Percentiles rank a stretch among this genome's conserved stretches.
These are phyloP conservation scores for Aphelenchoides besseyi DNA, from an alignment of 1,140 invertebrate species.

Conservation along the genomic window DNA sequence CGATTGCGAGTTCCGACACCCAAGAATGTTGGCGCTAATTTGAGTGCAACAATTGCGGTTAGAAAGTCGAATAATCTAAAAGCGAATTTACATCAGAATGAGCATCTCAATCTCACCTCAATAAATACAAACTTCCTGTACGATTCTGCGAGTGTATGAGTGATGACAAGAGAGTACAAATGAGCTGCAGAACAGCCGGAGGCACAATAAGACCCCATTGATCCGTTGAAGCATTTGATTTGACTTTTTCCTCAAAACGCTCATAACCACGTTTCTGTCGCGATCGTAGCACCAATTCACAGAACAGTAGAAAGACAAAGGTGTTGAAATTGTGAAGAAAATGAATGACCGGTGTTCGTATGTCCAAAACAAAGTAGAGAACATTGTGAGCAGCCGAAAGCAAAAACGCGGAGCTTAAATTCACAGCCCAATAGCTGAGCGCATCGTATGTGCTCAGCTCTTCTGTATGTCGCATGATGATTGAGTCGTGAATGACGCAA, in stretches of 20 bases:
- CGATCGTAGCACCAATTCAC: neutral
- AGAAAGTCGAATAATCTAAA: constrained; percentile 46
- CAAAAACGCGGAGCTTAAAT: constrained; percentile 41
- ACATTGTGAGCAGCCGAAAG: constrained; percentile 51
- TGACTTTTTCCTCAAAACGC: neutral
- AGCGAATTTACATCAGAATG: neutral
- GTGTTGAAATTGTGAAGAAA: constrained; percentile 45
- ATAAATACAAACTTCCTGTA: constrained; percentile 43
- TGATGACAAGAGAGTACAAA: constrained; percentile 31
- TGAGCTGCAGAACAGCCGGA: constrained; percentile 22
- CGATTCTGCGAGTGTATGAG: constrained; percentile 44
- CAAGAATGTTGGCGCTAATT: constrained; percentile 33
- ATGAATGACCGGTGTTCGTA: constrained; percentile 43
- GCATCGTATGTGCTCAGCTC: neutral
- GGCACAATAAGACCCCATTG: neutral
- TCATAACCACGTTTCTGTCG: neutral
- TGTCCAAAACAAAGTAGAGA: constrained; percentile 44
- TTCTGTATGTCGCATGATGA: neutral
- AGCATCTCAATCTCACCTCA: constrained; percentile 32
- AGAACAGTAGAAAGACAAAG: constrained; percentile 37
- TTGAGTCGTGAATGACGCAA: too few species aligned
- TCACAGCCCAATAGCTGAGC: constrained; percentile 31
- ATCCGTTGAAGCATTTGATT: neutral
- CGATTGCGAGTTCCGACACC: constrained; percentile 13
- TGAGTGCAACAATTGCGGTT: constrained; percentile 28